These are phyloP conservation scores for Micromussa lordhowensis DNA, from an alignment of 92 coral and sea anemone species.

Conservation along the genomic window DNA sequence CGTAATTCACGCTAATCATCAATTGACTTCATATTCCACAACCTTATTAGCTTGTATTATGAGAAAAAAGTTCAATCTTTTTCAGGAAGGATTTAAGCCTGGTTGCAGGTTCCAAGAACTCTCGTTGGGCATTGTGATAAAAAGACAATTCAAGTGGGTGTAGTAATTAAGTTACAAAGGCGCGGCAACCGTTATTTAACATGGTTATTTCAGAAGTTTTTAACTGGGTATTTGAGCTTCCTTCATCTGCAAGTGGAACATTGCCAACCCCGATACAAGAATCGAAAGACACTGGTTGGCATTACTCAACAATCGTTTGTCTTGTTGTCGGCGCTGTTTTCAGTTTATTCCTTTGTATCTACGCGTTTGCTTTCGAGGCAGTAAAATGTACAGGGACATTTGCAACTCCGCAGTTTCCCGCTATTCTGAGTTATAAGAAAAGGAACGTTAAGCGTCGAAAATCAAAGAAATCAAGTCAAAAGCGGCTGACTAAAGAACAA, in stretches of 20 bases:
- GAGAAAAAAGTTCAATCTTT: not conserved
- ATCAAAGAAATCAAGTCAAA: conserved; percentile 14
- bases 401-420: not conserved
- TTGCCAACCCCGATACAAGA: not conserved
- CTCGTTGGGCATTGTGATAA: not conserved
- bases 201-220: not conserved
- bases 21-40: not conserved
- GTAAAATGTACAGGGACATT: not conserved
- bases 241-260: not conserved
- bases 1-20: not conserved
- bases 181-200: not conserved
- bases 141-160: not conserved
- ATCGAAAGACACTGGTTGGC: not conserved
- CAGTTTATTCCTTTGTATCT: not conserved
- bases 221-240: conserved; percentile 4
- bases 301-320: not conserved
- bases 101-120: not conserved
- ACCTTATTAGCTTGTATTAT: no score
- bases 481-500: conserved; percentile 5
- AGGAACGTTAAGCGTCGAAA: conserved; percentile 14
- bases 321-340: not conserved
- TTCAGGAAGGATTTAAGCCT: not conserved
- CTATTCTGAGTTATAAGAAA: not conserved
- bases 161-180: not conserved
- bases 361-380: not conserved